Conservation (phyloP, 2,113 vertebrate species). For the Zosterops hypoxanthus region DNA sequence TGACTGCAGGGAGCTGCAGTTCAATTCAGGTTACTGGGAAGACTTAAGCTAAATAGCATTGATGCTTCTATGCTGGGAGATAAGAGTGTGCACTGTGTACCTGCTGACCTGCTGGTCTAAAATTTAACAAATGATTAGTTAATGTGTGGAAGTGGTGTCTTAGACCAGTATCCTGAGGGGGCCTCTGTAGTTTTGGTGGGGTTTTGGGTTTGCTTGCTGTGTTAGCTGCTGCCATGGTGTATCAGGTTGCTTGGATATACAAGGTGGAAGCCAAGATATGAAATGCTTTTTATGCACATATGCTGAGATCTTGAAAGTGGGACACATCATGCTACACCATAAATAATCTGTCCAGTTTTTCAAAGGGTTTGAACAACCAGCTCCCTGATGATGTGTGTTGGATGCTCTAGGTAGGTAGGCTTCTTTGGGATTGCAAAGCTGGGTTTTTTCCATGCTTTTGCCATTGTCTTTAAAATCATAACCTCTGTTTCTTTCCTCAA, state of each 20-base stretch:
- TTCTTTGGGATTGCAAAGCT: background rate
- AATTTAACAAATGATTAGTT: background rate
- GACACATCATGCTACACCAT: background rate
- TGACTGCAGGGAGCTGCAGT: background rate
- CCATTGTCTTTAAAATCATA: background rate
- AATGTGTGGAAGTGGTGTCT: background rate
- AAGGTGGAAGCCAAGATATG: background rate
- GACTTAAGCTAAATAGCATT: background rate
- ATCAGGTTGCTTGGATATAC: background rate
- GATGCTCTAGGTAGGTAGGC: background rate
- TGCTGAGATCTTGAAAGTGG: background rate
- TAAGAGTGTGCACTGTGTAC: rapidly evolving
- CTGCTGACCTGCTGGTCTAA: background rate
- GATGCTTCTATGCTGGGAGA: background rate
- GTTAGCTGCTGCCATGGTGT: background rate
- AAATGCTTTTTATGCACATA: background rate
- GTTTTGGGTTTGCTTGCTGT: background rate
- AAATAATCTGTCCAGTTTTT: background rate
- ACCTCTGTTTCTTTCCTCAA: background rate
- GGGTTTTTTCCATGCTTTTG: background rate
- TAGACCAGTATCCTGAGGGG: rapidly evolving
- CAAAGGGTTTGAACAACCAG: background rate
- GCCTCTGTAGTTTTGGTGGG: background rate
- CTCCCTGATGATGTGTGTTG: background rate
- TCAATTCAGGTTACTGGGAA: background rate